Conservation (phyloP, 2,113 vertebrate species). For the Leucosticte australis region DNA sequence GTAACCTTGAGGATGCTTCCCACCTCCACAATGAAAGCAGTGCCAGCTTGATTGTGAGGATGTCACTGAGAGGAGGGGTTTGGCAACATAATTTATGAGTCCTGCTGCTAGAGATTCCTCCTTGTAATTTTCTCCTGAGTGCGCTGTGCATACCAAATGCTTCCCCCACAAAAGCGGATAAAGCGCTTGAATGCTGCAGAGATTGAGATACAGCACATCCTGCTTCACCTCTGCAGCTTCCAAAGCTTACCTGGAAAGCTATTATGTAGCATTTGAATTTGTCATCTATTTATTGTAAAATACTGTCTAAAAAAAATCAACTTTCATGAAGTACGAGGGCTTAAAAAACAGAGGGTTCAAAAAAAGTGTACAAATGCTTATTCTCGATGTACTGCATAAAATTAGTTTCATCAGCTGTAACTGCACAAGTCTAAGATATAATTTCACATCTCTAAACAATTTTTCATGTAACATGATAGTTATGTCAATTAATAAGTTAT, state of each 20-base stretch:
- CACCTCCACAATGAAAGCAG: neutral
- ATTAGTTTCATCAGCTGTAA: neutral
- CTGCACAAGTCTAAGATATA: neutral
- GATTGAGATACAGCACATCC: neutral
- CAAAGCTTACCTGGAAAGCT: neutral
- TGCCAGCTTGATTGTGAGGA: neutral
- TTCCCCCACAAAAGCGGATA: neutral
- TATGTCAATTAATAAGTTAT: slow-evolving; percentile 62
- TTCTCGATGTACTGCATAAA: neutral
- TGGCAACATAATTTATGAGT: neutral
- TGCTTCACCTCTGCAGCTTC: neutral
- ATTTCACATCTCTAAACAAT: slow-evolving; percentile 21
- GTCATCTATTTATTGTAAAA: neutral
- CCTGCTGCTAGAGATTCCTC: neutral
- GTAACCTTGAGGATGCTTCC: neutral
- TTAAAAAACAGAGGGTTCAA: neutral
- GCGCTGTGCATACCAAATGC: neutral
- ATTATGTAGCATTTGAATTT: neutral
- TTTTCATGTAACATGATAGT: neutral
- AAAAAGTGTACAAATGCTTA: neutral
- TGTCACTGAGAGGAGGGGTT: neutral
- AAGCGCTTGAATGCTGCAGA: neutral
- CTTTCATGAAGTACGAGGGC: neutral
- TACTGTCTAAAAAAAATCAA: neutral
- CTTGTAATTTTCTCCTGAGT: neutral